Base-by-base conservation (phyloP, 2,113 vertebrate species). In the Seriola aureovittata region DNA sequence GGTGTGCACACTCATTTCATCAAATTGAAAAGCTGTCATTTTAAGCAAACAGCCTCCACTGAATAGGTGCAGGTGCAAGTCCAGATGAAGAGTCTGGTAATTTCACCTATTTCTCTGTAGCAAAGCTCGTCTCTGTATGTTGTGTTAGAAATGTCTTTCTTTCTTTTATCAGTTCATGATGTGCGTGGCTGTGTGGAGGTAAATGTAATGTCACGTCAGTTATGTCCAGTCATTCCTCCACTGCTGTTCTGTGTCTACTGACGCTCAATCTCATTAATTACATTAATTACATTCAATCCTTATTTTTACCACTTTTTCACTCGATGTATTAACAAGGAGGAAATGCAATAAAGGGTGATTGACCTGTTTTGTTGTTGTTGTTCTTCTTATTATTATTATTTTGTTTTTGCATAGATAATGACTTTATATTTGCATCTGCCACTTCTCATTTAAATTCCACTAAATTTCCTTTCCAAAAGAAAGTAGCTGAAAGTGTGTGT, bases 31-130 rank as follows among this genome's bases (percentile, higher is more conserved):
- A 89, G 78, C 86, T 88, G 85, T 92, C 89, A 89, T 92, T 93
- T 91, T 72, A 92, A 88, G 88, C 75, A 88, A 83, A 82, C 69
- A 70, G 71, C 70, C 70, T 78, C 85, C 64, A 58, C 36, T 81
- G 87, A 91, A 88, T 89, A 89, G 92, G 73, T 90, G 86, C 91
- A 93, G 93, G 82, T 90, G 91, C 88, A 77, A 75, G 87, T 88
- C 74, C 77, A 82, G 77, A 87, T 80, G 71, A 86, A 48, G 80
- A 81, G 34, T 58, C 50, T 21, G 14, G 40, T 88, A 66, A 93
- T 86, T 90, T 64, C 65, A 52, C 76, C 57, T 83, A 72, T 70
- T 55, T 76, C 32, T n/a, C 11, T 75, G 50, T 65, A 65, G 66
- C 69, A 32, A 32, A 40, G 34, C 73, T 75, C 29, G 34, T 74